A percentile compares a stretch with the other conserved stretches of the same genome.
These are phyloP conservation scores for Lerista edwardsae DNA, from an alignment of 2,797 vertebrate genomes.

Conservation along the genomic window DNA sequence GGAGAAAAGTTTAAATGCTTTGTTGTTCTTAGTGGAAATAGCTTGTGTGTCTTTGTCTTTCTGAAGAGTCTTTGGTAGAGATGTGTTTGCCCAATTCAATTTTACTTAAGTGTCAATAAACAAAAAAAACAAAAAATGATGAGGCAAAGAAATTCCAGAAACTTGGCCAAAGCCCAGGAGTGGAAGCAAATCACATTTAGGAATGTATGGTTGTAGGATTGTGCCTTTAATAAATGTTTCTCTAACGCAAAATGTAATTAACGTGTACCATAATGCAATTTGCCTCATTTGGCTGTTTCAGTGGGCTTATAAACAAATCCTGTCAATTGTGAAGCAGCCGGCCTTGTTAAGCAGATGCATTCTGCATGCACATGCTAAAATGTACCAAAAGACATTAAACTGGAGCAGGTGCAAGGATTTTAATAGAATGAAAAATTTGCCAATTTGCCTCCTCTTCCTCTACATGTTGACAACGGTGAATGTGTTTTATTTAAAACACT, in stretches of 20 bases:
- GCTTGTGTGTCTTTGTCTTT: background rate
- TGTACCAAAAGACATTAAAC: conserved; percentile 56
- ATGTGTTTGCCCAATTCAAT: conserved; percentile 19
- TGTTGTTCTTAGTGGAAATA: background rate
- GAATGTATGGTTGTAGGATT: conserved; percentile 72
- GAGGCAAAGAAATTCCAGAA: conserved; percentile 59
- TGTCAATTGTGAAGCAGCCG: conserved; percentile 67
- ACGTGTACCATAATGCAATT: conserved; percentile 77
- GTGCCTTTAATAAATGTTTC: conserved; percentile 77
- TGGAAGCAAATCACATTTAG: conserved; percentile 73
- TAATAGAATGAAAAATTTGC: conserved; percentile 65
- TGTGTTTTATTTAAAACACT: conserved; percentile 60
- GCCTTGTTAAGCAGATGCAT: conserved; percentile 75
- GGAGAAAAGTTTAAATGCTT: background rate
- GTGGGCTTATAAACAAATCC: conserved; percentile 79
- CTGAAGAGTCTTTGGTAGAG: background rate
- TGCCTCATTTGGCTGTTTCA: conserved; percentile 77
- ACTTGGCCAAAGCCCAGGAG: conserved; percentile 67
- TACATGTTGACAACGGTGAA: conserved; percentile 54
- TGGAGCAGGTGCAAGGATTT: conserved; percentile 75
- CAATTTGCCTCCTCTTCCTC: conserved; percentile 62
- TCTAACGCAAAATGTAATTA: conserved; percentile 79
- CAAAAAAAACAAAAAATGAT: conserved; percentile 13
- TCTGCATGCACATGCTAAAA: conserved; percentile 66
- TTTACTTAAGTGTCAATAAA: conserved; percentile 12